Evolutionary conservation across 2,113 vertebrate species (phyloP).

Genomic region (Cryptomyrus ogoouensis): DNA sequence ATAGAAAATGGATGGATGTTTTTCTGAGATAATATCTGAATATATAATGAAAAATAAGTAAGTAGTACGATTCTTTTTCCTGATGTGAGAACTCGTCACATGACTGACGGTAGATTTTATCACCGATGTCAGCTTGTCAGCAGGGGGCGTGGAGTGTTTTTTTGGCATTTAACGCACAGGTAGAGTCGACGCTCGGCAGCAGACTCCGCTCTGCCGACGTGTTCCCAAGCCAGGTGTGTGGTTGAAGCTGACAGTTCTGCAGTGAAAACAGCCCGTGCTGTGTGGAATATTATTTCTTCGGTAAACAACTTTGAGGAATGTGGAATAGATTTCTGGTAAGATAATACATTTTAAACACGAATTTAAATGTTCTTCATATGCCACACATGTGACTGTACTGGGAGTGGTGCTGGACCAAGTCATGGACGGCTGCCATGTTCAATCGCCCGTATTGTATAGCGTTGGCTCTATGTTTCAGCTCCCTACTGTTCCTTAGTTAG

Average conservation of each 20-base stretch:
- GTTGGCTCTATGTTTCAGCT: not conserved
- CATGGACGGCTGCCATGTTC: not conserved
- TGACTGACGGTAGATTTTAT: not conserved
- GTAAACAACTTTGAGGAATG: not conserved
- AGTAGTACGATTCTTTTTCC: not conserved
- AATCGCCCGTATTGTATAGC: not conserved
- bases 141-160: not conserved
- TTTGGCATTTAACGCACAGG: not conserved
- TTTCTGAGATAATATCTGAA: not conserved
- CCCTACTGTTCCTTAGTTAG: not conserved
- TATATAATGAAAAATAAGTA: not conserved
- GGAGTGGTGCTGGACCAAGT: not conserved
- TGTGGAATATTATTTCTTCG: not conserved
- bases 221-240: not conserved
- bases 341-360: not conserved
- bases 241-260: not conserved
- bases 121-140: not conserved
- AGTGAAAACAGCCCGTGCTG: not conserved
- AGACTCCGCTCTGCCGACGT: not conserved
- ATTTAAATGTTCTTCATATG: not conserved
- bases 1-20: not conserved
- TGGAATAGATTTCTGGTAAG: slow-evolving; percentile 1
- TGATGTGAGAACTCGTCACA: not conserved
- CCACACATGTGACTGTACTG: not conserved
- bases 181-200: not conserved